A percentile compares a stretch with the other conserved stretches of the same genome.
Evolutionary conservation across 2,888 invertebrate genomes (phyloP).

Genomic region (Dasysyrphus tricinctus): DNA sequence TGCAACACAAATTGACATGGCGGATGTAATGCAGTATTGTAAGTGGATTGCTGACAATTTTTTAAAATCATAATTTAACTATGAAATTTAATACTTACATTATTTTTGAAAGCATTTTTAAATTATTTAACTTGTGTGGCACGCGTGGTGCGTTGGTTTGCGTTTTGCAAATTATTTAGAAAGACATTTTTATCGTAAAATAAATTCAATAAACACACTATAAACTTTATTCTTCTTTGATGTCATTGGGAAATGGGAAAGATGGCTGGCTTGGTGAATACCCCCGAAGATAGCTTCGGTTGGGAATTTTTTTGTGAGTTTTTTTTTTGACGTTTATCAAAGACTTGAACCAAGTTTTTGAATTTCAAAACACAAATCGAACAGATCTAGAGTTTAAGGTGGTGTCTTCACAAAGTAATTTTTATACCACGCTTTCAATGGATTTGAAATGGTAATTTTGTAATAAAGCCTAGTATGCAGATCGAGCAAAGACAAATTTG

Average conservation of each 20-base stretch:
- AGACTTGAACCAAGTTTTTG: neutral
- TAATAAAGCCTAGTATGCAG: too few species aligned
- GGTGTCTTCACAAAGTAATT: too few species aligned
- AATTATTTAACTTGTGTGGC: conserved; percentile 79
- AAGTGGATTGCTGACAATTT: neutral
- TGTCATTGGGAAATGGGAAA: conserved; percentile 82
- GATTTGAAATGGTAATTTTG: too few species aligned
- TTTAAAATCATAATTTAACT: conserved; percentile 20
- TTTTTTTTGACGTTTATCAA: conserved; percentile 33
- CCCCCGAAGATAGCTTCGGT: conserved; percentile 31
- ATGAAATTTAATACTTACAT: conserved; percentile 78
- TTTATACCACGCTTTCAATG: too few species aligned
- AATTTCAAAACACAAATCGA: conserved; percentile 1
- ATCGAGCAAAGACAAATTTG: too few species aligned
- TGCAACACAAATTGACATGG: conserved; percentile 39
- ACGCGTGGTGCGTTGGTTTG: conserved; percentile 81
- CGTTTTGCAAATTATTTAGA: conserved; percentile 85
- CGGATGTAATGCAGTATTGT: conserved; percentile 36
- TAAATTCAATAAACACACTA: conserved; percentile 80
- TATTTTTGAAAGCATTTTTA: conserved; percentile 80
- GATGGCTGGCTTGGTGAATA: conserved; percentile 69
- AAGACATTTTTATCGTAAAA: conserved; percentile 88
- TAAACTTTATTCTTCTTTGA: conserved; percentile 80
- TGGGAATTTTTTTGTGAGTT: conserved; percentile 10
- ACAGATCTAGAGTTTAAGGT: too few species aligned